Percentiles rank a stretch among this genome's conserved stretches.
Conservation (phyloP, 2,888 invertebrate genomes). For the Heliconius ismenius region DNA sequence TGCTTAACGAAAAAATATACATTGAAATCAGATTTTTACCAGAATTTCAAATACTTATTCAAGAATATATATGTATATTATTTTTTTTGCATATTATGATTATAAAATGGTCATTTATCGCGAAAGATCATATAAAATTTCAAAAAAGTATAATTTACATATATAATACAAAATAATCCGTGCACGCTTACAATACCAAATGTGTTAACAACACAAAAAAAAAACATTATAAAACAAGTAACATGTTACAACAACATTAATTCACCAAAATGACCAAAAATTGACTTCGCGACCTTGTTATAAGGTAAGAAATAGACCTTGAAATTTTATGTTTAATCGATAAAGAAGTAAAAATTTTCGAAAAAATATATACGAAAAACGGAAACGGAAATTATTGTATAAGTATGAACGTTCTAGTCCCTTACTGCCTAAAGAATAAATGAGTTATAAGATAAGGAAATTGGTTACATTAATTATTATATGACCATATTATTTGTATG, state of each 20-base stretch:
- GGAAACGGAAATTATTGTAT: conserved; percentile 10
- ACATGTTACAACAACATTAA: not conserved
- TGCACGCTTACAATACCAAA: not conserved
- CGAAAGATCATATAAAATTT: not conserved
- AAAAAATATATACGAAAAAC: not conserved
- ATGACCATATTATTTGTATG: too few relatives aligned
- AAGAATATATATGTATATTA: not conserved
- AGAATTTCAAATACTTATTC: too few relatives aligned
- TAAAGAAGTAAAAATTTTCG: not conserved
- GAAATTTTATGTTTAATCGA: not conserved
- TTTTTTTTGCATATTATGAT: too few relatives aligned
- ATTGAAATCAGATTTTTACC: too few relatives aligned
- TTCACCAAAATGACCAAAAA: conserved; percentile 1
- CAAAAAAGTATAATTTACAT: not conserved
- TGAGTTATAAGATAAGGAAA: conserved; percentile 8
- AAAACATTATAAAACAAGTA: not conserved
- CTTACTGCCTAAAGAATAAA: not conserved
- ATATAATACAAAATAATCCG: not conserved
- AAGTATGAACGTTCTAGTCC: not conserved
- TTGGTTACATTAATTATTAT: not conserved
- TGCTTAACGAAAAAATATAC: too few relatives aligned
- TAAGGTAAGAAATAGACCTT: conserved; percentile 14
- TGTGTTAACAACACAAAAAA: not conserved
- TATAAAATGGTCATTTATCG: too few relatives aligned
- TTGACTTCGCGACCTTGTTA: not conserved